Percentiles rank a stretch among this genome's conserved stretches.
These are phyloP conservation scores for Bufotes viridis DNA, from an alignment of 2,797 vertebrate genomes.

Conservation along the genomic window DNA sequence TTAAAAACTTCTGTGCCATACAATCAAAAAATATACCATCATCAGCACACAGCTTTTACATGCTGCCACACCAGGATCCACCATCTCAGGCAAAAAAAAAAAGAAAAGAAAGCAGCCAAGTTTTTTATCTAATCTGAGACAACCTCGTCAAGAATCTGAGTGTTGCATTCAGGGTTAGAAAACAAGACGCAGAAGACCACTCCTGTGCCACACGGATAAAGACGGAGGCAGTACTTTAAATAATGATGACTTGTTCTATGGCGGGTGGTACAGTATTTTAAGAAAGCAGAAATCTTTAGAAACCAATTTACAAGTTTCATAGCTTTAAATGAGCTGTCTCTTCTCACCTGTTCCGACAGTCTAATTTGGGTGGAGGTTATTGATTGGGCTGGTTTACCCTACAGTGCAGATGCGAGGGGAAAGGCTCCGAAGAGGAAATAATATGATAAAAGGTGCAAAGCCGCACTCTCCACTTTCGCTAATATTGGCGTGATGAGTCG, in stretches of 20 bases:
- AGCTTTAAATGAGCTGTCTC: too few species aligned
- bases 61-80: background rate
- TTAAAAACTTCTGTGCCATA: slow-evolving; percentile 31
- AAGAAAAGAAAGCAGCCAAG: background rate
- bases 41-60: slow-evolving; percentile 7
- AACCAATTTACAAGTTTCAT: too few species aligned
- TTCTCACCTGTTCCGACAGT: background rate
- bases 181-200: background rate
- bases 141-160: background rate
- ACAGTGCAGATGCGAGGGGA: too few species aligned
- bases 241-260: background rate
- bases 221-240: background rate
- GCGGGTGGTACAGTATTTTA: background rate
- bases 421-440: too few species aligned
- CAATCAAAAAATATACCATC: slow-evolving; percentile 34
- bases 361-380: too few species aligned
- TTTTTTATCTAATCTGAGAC: background rate
- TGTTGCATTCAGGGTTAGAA: background rate
- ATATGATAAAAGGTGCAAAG: too few species aligned
- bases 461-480: too few species aligned
- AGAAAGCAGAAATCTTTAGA: background rate
- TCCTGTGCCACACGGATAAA: background rate
- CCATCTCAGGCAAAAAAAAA: background rate
- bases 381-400: too few species aligned
- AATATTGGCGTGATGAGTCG: too few species aligned